A percentile compares a stretch with the other conserved stretches of the same genome.
Conservation (phyloP, 2,888 invertebrate species). For the Lithophane semibrunnea region DNA sequence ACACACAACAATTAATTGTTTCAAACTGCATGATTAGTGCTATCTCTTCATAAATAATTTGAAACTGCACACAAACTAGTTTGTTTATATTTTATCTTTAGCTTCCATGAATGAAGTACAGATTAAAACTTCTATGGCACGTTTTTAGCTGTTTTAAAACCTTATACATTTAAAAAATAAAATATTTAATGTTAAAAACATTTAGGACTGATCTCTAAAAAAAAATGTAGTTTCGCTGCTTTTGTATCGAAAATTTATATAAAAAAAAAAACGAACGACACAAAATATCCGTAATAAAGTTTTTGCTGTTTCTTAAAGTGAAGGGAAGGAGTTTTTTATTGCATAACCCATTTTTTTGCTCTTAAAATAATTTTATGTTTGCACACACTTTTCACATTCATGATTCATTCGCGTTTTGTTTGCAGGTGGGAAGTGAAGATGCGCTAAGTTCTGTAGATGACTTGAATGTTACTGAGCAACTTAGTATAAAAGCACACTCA, state of each 20-base stretch:
- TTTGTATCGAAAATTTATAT: neutral
- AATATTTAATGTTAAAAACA: neutral
- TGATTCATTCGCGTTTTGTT: conserved; percentile 15
- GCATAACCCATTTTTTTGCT: neutral
- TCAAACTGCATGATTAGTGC: neutral
- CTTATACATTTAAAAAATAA: neutral
- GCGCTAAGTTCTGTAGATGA: conserved; percentile 90
- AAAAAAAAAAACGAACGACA: too few relatives aligned
- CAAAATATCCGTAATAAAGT: neutral
- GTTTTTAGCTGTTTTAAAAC: neutral
- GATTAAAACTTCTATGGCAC: neutral
- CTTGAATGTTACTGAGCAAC: conserved; percentile 85
- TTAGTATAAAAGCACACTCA: conserved; percentile 83
- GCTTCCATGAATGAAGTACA: too few relatives aligned
- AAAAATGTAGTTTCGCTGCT: too few relatives aligned
- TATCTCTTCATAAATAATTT: neutral
- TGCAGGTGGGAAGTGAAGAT: conserved; percentile 92
- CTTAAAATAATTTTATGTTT: neutral
- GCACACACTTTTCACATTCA: neutral
- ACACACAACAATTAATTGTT: neutral
- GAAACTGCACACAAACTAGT: neutral
- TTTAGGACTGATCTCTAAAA: neutral
- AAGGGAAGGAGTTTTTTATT: neutral
- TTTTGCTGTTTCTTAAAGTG: neutral
- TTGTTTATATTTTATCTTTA: neutral